Conservation (phyloP, 2,797 vertebrate genomes). For the Catharus ustulatus region DNA sequence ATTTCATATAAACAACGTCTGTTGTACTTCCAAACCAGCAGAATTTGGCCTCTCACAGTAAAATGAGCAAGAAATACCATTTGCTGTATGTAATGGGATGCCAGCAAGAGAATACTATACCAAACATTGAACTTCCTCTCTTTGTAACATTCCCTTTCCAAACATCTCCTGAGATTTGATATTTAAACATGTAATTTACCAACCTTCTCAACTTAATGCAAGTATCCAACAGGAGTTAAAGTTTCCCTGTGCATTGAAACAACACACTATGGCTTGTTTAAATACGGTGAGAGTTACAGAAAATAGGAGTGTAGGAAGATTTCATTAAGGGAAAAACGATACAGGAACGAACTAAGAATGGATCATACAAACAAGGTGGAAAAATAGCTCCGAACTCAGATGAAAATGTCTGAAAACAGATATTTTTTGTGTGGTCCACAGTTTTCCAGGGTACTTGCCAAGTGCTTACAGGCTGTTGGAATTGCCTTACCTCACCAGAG, state of each 20-base stretch:
- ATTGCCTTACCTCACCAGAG: not conserved
- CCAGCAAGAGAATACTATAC: conserved; percentile 54
- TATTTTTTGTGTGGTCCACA: not conserved
- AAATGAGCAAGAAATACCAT: conserved; percentile 63
- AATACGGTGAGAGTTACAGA: not conserved
- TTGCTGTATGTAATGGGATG: conserved; percentile 38
- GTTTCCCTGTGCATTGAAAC: not conserved
- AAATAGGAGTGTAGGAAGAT: conserved; percentile 9
- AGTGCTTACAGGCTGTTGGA: not conserved
- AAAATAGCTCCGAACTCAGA: not conserved
- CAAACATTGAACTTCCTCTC: conserved; percentile 61
- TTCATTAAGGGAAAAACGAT: conserved; percentile 26
- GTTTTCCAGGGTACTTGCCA: not conserved
- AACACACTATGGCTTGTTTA: not conserved
- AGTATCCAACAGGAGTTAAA: conserved; percentile 49
- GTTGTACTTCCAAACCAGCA: conserved; percentile 51
- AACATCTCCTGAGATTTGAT: conserved; percentile 62
- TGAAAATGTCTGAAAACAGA: not conserved
- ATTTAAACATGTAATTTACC: conserved; percentile 66
- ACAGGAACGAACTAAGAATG: not conserved
- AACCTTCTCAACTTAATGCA: conserved; percentile 40
- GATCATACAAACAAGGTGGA: not conserved
- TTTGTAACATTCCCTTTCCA: conserved; percentile 52
- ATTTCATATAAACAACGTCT: conserved; percentile 58
- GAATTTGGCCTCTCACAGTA: conserved; percentile 32